These are phyloP conservation scores for Phenganax marumi DNA, from an alignment of 92 coral and sea anemone species.

Conservation along the genomic window DNA sequence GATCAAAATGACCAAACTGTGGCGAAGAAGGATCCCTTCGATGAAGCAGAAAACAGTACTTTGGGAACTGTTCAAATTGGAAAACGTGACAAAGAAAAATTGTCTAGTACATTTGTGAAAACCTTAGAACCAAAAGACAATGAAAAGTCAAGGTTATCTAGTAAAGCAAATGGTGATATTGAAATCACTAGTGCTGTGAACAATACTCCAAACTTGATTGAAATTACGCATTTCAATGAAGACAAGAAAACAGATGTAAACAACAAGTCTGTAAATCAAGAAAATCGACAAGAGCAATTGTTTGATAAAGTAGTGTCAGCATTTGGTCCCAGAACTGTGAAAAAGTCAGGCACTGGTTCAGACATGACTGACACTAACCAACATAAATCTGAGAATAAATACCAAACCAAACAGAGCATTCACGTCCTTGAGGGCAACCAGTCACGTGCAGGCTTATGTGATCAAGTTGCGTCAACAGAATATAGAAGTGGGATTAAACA, in stretches of 20 bases:
- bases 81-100: neutral
- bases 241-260: neutral
- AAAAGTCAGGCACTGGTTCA: neutral
- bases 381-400: slow-evolving; percentile 27
- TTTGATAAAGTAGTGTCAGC: slow-evolving; percentile 4
- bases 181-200: neutral
- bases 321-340: neutral
- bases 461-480: slow-evolving; percentile 20
- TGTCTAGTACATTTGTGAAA: neutral
- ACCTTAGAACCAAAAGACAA: neutral
- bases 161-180: slow-evolving; percentile 6
- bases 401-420: slow-evolving; percentile 32
- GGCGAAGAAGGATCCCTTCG: no score
- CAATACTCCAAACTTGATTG: neutral
- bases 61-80: neutral
- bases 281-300: neutral
- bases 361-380: slow-evolving; percentile 32
- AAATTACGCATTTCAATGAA: neutral
- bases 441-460: slow-evolving; percentile 22
- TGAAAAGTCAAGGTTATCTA: neutral
- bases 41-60: no score
- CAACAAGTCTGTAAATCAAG: neutral
- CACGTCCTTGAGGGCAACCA: slow-evolving; percentile 17
- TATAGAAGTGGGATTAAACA: slow-evolving; percentile 32
- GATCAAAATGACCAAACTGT: neutral